These are phyloP conservation scores for Elachura formosa DNA, from an alignment of 2,113 vertebrate genomes.

Conservation along the genomic window DNA sequence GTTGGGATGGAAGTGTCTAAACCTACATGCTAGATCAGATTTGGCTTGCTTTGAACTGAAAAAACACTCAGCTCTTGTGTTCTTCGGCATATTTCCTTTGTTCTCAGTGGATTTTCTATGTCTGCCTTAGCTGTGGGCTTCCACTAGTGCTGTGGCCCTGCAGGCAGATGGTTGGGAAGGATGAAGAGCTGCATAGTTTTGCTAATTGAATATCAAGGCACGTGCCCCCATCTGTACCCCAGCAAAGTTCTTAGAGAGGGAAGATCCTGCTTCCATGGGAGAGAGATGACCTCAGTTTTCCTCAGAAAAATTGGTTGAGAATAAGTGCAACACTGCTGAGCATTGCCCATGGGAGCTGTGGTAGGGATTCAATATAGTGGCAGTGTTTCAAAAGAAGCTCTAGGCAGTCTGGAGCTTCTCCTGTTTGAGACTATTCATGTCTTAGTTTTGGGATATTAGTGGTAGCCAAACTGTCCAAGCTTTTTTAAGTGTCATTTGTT, in stretches of 20 bases:
- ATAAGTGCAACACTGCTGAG: not conserved
- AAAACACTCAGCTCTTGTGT: not conserved
- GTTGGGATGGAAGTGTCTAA: not conserved
- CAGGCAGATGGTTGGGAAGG: not conserved
- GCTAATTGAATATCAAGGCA: not conserved
- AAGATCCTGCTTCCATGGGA: not conserved
- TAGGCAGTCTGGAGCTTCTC: not conserved
- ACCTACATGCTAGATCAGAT: not conserved
- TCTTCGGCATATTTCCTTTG: not conserved
- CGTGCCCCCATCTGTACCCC: not conserved
- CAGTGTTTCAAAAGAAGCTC: not conserved
- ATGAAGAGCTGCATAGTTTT: not conserved
- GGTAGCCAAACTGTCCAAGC: not conserved
- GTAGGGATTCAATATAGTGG: not conserved
- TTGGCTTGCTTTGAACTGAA: not conserved
- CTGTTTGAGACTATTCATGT: not conserved
- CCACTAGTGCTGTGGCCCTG: not conserved
- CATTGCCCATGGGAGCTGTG: not conserved
- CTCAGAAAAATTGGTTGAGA: not conserved
- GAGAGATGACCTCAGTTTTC: not conserved
- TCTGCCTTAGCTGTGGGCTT: not conserved
- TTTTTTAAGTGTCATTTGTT: not conserved
- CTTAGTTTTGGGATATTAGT: not conserved
- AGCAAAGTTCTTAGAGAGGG: not conserved
- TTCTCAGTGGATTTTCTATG: conserved; percentile 12